phyloP scores from a whole-genome alignment of 2,113 vertebrate genomes.

The Phrynosoma blainvillii region DNA sequence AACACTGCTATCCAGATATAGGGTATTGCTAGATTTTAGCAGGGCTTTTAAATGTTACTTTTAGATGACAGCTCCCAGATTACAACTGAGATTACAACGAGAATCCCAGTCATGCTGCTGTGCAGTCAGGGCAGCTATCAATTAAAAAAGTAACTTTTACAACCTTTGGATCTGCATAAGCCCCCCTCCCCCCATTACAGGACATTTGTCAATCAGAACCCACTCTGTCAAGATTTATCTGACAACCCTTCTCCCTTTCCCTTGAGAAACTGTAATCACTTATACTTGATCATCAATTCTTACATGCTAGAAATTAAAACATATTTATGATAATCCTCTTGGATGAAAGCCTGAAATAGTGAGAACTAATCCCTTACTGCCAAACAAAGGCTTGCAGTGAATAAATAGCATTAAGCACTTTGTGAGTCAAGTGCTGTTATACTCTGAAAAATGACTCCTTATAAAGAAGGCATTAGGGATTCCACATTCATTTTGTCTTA shows the following conservation, averaged over 20 bases:
- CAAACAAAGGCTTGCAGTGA: conserved; percentile 62
- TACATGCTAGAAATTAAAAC: conserved; percentile 59
- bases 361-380: conserved; percentile 64
- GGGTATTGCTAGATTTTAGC: no score
- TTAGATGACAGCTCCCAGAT: no score
- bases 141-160: background rate
- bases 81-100: no score
- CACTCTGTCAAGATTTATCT: background rate
- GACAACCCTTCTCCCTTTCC: background rate
- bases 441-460: conserved; percentile 55
- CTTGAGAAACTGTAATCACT: conserved; percentile 20
- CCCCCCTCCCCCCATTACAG: no score
- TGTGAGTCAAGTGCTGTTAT: conserved; percentile 58
- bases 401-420: conserved; percentile 57
- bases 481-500: conserved; percentile 54
- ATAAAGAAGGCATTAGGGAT: conserved; percentile 38
- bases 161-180: background rate
- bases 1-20: no score
- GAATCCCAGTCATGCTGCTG: background rate
- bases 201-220: background rate
- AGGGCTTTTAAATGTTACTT: no score
- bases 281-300: conserved; percentile 23
- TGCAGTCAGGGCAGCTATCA: background rate
- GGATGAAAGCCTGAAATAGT: conserved; percentile 66
- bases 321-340: conserved; percentile 61